phyloP scores from a whole-genome alignment of 2,797 vertebrate genomes.

The Margarornis squamiger region DNA sequence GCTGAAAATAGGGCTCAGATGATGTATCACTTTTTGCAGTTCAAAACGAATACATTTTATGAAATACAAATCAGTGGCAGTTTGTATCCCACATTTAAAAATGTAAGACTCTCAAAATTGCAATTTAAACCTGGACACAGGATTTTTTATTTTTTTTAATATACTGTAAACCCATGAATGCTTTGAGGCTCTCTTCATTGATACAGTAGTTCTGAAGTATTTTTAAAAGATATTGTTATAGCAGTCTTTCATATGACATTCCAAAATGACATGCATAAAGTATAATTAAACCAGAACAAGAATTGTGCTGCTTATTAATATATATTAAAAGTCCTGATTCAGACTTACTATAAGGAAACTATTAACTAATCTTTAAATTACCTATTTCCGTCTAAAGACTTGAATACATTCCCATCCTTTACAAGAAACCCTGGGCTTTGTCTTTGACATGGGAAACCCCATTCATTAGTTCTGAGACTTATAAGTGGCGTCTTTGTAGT shows the following conservation, averaged over 20 bases:
- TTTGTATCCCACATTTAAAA: constrained; percentile 1
- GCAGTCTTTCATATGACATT: neutral
- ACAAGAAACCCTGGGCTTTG: neutral
- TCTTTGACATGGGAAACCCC: neutral
- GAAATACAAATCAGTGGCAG: neutral
- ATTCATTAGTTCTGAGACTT: neutral
- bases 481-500: neutral
- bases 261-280: neutral
- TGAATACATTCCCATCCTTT: neutral
- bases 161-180: neutral
- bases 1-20: neutral
- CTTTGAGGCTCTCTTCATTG: neutral
- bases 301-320: neutral
- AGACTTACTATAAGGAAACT: neutral
- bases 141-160: neutral
- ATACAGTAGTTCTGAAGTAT: neutral
- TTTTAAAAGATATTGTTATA: neutral
- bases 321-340: neutral
- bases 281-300: neutral
- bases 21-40: neutral
- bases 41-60: neutral
- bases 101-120: neutral
- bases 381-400: neutral
- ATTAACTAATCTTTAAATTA: neutral
- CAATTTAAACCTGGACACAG: neutral